Evolutionary conservation across 2,797 vertebrate genomes (phyloP), one percentile per base, ranked within the genome.

Genomic region (Rhynchonycteris naso): DNA sequence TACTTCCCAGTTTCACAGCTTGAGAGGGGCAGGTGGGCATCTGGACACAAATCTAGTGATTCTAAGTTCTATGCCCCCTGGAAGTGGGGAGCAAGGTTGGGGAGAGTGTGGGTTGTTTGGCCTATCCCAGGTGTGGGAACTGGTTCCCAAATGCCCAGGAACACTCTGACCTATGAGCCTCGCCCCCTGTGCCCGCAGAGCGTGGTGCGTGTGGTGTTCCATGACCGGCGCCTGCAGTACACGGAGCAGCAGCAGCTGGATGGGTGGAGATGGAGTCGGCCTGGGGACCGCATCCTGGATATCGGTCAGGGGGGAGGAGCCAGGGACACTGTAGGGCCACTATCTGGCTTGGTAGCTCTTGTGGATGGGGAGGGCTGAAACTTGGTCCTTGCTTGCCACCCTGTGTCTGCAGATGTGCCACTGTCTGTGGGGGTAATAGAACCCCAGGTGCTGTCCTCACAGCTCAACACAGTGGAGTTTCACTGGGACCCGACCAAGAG

Each of bases 231-330:
- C 76, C 98, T 99, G 75, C 99, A 99, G 97, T 99, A 99, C 98
- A 99, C 97, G 2, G 99, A 99, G 97, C 98, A 99, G 97, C 99
- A 99, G 92, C 99, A 99, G 98, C 98, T 99, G 97, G 98, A 98
- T 80, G 99, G 98, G 75, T 99, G 99, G 99, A 98, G 98, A 95
- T 99, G 99, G 98, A 99, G 98, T 97, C 98, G 98, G 72, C 98
- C 99, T 0, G 98, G 99, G 11, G 99, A 99, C 97, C 98, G 98
- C 96, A 98, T 99, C 96, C 98, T 99, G 92, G 99, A 99, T 97
- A 98, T 99, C 9, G 98, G 99, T 99, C 98, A 97, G 93, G 3
- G 28, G 43, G 19, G 19, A 54, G 72, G 35, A 56, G 11, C 1
- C 14, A 0, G 11, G 58, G 43, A 35, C 21, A 8, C 19, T 9